These are phyloP conservation scores for Distichodus sexfasciatus DNA, from an alignment of 2,797 vertebrate species.

Conservation along the genomic window DNA sequence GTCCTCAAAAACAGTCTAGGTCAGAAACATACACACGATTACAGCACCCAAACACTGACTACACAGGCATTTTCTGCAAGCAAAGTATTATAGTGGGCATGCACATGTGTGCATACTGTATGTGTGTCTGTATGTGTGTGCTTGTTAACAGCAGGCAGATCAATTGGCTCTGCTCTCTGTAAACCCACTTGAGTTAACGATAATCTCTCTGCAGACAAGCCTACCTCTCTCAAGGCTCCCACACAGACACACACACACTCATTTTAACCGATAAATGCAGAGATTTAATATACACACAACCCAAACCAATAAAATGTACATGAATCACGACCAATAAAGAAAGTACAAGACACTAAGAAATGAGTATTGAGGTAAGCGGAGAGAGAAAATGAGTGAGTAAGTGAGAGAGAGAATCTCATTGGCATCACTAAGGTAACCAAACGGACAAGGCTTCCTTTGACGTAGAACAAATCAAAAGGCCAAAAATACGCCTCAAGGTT, in stretches of 20 bases:
- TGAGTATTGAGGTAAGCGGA: neutral
- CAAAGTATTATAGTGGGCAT: neutral
- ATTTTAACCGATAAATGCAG: neutral
- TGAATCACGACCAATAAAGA: too few relatives aligned
- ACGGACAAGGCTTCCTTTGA: slow-evolving; percentile 41
- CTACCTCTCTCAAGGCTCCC: neutral
- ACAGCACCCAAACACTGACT: neutral
- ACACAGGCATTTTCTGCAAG: neutral
- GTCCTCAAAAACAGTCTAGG: too few relatives aligned
- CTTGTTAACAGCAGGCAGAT: slow-evolving; percentile 76
- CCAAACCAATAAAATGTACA: too few relatives aligned
- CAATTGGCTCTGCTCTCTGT: slow-evolving; percentile 72
- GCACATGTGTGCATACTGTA: neutral
- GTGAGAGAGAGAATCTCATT: slow-evolving; percentile 44
- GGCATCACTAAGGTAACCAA: slow-evolving; percentile 54
- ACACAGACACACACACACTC: slow-evolving; percentile 17
- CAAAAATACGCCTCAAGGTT: slow-evolving; percentile 43
- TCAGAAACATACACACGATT: slow-evolving; percentile 1
- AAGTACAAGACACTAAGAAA: neutral
- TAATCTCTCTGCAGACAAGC: slow-evolving; percentile 67
- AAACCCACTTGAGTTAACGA: slow-evolving; percentile 73
- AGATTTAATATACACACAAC: neutral
- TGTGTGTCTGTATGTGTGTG: slow-evolving; percentile 32
- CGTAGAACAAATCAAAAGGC: slow-evolving; percentile 41
- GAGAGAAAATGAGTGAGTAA: neutral